Evolutionary conservation across 1,140 invertebrate species (phyloP).

Genomic region (Dendrolimus kikuchii): DNA sequence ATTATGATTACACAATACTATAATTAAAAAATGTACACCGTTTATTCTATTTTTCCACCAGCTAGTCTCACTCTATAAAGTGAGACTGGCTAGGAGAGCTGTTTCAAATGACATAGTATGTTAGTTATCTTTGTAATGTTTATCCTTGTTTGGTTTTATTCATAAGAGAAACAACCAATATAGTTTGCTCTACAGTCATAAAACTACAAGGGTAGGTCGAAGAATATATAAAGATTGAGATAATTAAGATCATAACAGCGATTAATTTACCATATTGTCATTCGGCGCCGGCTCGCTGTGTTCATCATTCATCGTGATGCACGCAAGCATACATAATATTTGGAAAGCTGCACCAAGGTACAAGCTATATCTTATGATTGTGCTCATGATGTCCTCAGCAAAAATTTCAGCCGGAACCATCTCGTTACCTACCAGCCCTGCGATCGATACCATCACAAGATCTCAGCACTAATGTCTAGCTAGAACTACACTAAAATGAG

Average conservation of each 20-base stretch:
- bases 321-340: slow-evolving; percentile 77
- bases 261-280: slow-evolving; percentile 41
- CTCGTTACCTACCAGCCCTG: slow-evolving; percentile 4
- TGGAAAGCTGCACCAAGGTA: slow-evolving; percentile 82
- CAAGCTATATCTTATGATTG: slow-evolving; percentile 77
- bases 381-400: slow-evolving; percentile 76
- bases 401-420: slow-evolving; percentile 66
- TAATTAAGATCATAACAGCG: background rate
- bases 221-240: no score
- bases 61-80: no score
- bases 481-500: background rate
- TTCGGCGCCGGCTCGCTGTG: slow-evolving; percentile 51
- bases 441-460: slow-evolving; percentile 4
- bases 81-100: no score
- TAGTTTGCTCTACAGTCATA: no score
- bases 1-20: no score
- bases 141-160: no score
- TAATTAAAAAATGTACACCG: no score
- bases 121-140: no score
- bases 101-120: no score
- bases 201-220: no score
- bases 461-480: background rate
- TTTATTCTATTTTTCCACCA: no score
- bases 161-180: no score
- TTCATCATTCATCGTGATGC: slow-evolving; percentile 73